phyloP scores from a whole-genome alignment of 2,113 vertebrate species.

The Polyodon spathula region DNA sequence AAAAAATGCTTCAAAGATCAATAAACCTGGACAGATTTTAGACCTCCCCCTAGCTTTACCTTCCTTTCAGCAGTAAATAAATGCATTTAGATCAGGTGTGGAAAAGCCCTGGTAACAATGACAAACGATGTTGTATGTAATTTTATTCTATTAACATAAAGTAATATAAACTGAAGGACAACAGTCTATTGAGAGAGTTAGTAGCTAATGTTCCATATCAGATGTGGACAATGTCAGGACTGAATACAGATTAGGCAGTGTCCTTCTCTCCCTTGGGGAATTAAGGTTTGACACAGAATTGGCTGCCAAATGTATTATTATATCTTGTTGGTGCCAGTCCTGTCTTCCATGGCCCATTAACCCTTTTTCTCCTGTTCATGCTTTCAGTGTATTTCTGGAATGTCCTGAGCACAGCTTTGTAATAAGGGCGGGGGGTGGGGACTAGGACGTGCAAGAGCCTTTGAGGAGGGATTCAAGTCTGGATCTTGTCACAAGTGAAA shows the following conservation, averaged over 20 bases:
- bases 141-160: conserved; percentile 99
- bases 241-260: conserved; percentile 99
- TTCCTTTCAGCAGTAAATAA: conserved; percentile 84
- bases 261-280: conserved; percentile 95
- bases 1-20: conserved; percentile 44
- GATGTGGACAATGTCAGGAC: conserved; percentile 99
- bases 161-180: conserved; percentile 99
- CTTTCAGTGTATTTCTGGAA: not conserved
- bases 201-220: conserved; percentile 99
- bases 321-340: conserved; percentile 81
- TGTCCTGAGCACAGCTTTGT: too few relatives aligned
- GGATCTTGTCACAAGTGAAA: too few relatives aligned
- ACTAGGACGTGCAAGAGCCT: too few relatives aligned
- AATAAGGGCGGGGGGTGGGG: too few relatives aligned
- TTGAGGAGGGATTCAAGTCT: too few relatives aligned
- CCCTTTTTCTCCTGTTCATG: conserved; percentile 34
- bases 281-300: conserved; percentile 88
- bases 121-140: conserved; percentile 99
- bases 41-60: conserved; percentile 62
- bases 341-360: conserved; percentile 92
- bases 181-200: conserved; percentile 98
- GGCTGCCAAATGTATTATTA: conserved; percentile 82
- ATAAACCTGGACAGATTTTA: conserved; percentile 50
- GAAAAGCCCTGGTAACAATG: conserved; percentile 79
- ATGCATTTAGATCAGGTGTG: conserved; percentile 73